Percentiles rank a stretch among this genome's conserved stretches.
Conservation (phyloP, 2,797 vertebrate genomes). For the Psittacula derbiana region DNA sequence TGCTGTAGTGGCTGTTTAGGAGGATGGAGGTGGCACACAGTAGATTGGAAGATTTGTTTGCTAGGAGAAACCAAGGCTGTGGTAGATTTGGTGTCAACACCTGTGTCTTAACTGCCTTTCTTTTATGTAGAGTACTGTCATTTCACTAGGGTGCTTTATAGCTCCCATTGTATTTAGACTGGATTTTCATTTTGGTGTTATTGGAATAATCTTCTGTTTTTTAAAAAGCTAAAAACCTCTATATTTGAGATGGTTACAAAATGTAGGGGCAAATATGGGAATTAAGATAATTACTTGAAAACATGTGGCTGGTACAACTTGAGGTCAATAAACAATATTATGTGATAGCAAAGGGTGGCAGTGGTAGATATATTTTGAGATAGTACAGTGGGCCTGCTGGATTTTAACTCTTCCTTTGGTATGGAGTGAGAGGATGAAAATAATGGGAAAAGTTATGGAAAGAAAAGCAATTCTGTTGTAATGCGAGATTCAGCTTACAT, state of each 20-base stretch:
- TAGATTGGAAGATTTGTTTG: background rate
- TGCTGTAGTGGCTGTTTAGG: background rate
- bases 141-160: background rate
- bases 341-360: background rate
- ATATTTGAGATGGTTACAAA: background rate
- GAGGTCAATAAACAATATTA: background rate
- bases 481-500: background rate
- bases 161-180: background rate
- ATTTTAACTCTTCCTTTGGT: background rate
- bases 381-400: background rate
- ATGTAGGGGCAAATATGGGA: background rate
- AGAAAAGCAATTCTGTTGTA: background rate
- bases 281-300: background rate
- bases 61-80: background rate
- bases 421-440: background rate
- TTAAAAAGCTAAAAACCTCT: background rate
- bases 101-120: background rate
- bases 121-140: background rate
- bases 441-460: background rate
- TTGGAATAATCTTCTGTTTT: background rate
- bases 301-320: background rate
- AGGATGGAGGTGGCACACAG: background rate
- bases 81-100: background rate
- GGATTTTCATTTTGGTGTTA: background rate
- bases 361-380: background rate